Base-by-base conservation (phyloP, 1,140 invertebrate species). In the Nebria ingens region DNA sequence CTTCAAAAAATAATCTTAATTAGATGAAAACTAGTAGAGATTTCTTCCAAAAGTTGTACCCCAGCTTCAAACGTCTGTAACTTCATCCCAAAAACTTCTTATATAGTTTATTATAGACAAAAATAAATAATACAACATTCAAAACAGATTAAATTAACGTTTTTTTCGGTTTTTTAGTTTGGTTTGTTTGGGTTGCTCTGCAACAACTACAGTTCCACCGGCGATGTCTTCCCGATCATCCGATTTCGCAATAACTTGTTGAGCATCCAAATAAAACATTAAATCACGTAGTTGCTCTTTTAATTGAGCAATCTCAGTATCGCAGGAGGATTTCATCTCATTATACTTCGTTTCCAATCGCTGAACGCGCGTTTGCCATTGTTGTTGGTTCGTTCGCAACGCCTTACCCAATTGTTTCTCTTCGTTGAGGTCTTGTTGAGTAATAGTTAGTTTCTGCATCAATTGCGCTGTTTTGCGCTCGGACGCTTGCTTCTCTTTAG, bases 261-360 rank as follows among this genome's bases (percentile, higher is more conserved):
- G 86, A 9, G 92, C 93, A 63, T 97, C 91, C 53, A 98, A 78
- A 68, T 87, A 96, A 74, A 97, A 94, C 92, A 98, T 96, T 1
- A 99, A 75, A 78, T 98, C 95, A 12, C 90, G 76, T 0, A 98
- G 74, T 74, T 98, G 94, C 60, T 97, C 93, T 62, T 87, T 82
- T 9, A 98, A 74, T 13, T 95, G 92, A 0, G 67, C 57, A 1
- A 95, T 78, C 79, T 95, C 87, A 61, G 78, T 67, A 50, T 88
- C 81, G 65, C 85, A 85, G 19, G 61, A 57, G 12, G 60, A 64
- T 62, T 76, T 76, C n/a, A 70, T 66, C 42, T 82, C 74, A 13
- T 75, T 71, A 51, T 84, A 73, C 55, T 84, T 73, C 53, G 78
- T 73, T 64, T 89, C 83, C 4, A 91, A 64, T 34, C 77, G 71